A percentile compares a stretch with the other conserved stretches of the same genome.
Conservation (phyloP, 2,797 vertebrate species). For the Simalia tracyae region DNA sequence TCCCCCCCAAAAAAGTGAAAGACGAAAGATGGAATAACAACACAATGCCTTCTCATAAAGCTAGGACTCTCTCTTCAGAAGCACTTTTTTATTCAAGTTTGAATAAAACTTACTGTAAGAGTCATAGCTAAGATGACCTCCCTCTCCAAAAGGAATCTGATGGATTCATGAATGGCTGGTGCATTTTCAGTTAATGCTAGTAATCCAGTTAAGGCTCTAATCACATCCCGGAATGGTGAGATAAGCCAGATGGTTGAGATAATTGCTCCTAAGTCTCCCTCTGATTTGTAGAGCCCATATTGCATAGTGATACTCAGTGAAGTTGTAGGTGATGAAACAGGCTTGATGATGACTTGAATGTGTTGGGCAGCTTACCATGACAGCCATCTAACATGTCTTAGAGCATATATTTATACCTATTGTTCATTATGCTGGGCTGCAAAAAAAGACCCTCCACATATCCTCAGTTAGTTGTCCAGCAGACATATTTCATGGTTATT, state of each 20-base stretch:
- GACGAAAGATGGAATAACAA: not conserved
- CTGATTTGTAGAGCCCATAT: not conserved
- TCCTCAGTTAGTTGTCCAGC: not conserved
- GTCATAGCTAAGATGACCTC: not conserved
- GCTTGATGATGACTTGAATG: not conserved
- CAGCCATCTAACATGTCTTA: not conserved
- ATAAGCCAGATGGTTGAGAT: not conserved
- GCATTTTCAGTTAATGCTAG: not conserved
- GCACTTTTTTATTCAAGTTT: not conserved
- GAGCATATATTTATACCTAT: not conserved
- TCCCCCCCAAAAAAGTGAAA: not conserved
- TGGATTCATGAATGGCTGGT: not conserved
- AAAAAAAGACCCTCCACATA: not conserved
- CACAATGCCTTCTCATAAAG: not conserved
- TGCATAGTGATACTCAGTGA: not conserved
- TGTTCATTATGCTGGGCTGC: not conserved
- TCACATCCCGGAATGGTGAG: not conserved
- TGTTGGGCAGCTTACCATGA: not conserved
- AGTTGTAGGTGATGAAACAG: not conserved
- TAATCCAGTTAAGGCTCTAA: not conserved
- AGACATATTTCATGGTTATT: not conserved
- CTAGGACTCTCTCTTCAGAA: not conserved
- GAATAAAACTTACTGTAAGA: constrained; percentile 52
- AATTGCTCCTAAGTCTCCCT: not conserved
- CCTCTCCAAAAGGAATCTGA: not conserved